These are phyloP conservation scores for Amblyopsis rosae DNA, from an alignment of 2,113 vertebrate genomes.

Conservation along the genomic window DNA sequence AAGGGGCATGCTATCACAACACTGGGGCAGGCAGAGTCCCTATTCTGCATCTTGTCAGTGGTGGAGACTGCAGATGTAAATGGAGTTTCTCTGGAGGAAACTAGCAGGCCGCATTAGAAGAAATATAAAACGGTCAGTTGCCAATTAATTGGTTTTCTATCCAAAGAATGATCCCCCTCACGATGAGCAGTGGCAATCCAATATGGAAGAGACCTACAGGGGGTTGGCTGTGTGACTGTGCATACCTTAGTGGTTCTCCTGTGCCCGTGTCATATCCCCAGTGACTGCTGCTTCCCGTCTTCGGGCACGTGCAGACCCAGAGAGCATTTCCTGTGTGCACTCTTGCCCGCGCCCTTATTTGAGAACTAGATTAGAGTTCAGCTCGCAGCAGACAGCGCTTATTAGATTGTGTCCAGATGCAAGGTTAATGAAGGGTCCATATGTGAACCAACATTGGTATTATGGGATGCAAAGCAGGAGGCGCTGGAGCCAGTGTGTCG, in stretches of 20 bases:
- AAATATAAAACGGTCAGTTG: constrained; percentile 19
- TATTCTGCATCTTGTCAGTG: constrained; percentile 16
- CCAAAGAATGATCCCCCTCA: constrained; percentile 18
- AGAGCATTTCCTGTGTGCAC: constrained; percentile 6
- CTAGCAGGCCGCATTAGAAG: constrained; percentile 10
- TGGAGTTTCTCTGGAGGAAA: constrained; percentile 4
- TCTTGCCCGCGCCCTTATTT: constrained; percentile 40
- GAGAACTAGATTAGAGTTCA: constrained; percentile 41
- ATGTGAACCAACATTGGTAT: constrained; percentile 44
- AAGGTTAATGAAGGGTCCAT: constrained; percentile 58
- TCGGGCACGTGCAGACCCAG: constrained; percentile 30
- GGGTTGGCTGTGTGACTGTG: constrained; percentile 55
- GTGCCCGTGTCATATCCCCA: constrained; percentile 43
- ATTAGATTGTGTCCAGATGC: constrained; percentile 54
- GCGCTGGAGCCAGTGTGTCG: constrained; percentile 9
- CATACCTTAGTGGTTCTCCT: constrained; percentile 52
- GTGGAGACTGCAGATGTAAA: neutral
- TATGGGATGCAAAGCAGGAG: constrained; percentile 27
- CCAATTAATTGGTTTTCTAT: constrained; percentile 36
- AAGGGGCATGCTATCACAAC: constrained; percentile 21
- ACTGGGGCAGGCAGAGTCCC: constrained; percentile 13
- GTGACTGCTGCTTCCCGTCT: constrained; percentile 21
- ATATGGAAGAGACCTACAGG: constrained; percentile 10
- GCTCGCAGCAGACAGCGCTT: constrained; percentile 13
- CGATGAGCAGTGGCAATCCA: constrained; percentile 45